A percentile compares a stretch with the other conserved stretches of the same genome.
Conservation (phyloP, 2,113 vertebrate species). For the Apodemus sylvaticus region DNA sequence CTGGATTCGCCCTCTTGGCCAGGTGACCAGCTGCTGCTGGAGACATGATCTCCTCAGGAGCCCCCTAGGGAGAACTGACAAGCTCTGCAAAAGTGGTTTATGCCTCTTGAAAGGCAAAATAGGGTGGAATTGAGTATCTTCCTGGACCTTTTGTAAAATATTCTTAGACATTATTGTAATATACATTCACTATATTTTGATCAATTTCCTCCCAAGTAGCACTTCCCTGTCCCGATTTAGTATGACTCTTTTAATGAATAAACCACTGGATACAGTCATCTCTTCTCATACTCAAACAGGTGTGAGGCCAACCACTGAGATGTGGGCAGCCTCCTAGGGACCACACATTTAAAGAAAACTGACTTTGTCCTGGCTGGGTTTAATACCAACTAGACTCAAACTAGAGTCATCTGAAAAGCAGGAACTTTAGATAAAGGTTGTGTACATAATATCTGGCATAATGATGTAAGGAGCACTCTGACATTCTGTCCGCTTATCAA, state of each 20-base stretch:
- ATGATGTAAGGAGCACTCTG: background rate
- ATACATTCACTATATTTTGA: background rate
- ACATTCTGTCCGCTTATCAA: no score
- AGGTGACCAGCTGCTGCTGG: background rate
- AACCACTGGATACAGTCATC: background rate
- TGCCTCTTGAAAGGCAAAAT: background rate
- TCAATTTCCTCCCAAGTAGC: background rate
- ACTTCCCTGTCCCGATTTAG: background rate
- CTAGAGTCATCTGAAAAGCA: background rate
- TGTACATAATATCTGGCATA: background rate
- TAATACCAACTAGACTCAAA: background rate
- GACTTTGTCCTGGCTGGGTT: background rate
- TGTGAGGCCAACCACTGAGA: background rate
- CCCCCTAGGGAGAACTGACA: background rate
- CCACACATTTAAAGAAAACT: background rate
- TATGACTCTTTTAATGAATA: background rate
- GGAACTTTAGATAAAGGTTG: background rate
- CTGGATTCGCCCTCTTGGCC: background rate
- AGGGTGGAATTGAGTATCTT: background rate
- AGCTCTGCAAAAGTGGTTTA: background rate
- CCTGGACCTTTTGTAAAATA: background rate
- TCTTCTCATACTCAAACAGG: background rate
- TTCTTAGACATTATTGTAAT: background rate
- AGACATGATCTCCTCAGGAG: no score
- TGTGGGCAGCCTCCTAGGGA: background rate